Evolutionary conservation across 1,140 invertebrate species (phyloP), one percentile per base, ranked within the genome.

Genomic region (Eurosta solidaginis): DNA sequence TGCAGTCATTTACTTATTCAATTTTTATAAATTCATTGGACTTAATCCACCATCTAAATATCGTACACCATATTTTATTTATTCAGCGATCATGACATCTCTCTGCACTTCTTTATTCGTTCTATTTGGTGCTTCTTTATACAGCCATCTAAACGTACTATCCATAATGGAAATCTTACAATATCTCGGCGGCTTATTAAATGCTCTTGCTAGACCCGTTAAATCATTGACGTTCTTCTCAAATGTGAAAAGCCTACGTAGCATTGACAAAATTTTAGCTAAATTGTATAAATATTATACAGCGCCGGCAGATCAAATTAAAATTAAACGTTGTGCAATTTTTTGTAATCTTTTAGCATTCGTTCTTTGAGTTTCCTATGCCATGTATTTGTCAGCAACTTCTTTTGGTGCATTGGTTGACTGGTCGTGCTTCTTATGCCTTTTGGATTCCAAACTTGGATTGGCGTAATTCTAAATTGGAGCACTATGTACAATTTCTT

Each of bases 331-430:
- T 9, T 76, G 68, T 0, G 76, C 77, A 17, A 49, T 68, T 0
- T 77, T 79, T 5, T 81, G 81, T 74, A 82, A 82, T 14, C 40
- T 78, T 0, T 45, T 82, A 10, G 80, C 82, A 4, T 79, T 81
- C 77, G 78, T 81, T 50, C 82, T 81, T 22, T 77, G 77, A 42
- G 79, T 50, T 33, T 25, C 74, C 2, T 75, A 75, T 42, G 3
- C 17, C 20, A 10, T 27, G 4, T 75, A 75, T 20, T 29, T n/a
- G 42, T 45, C 10, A 73, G 78, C n/a, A n/a, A n/a, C n/a, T n/a
- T n/a, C n/a, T n/a, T n/a, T n/a, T n/a, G n/a, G n/a, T n/a, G n/a
- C n/a, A n/a, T n/a, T n/a, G n/a, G n/a, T n/a, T n/a, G n/a, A n/a
- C n/a, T n/a, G n/a, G n/a, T n/a, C n/a, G n/a, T n/a, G n/a, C n/a